These are phyloP conservation scores for Apteryx mantelli DNA, from an alignment of 2,113 vertebrate species.

Conservation along the genomic window DNA sequence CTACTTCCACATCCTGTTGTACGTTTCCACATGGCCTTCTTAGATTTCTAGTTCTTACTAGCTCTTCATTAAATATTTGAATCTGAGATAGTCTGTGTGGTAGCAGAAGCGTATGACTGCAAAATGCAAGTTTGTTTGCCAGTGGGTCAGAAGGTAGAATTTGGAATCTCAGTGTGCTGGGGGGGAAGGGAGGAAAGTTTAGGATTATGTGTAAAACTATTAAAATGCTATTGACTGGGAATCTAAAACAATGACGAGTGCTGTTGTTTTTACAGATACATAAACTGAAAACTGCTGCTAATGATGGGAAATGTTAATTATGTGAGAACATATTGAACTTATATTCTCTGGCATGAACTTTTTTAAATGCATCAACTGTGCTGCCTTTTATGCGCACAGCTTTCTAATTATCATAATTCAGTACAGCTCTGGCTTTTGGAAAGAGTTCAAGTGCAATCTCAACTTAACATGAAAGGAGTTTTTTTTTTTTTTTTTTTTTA, in stretches of 20 bases:
- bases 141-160: slow-evolving; percentile 3
- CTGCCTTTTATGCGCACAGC: slow-evolving; percentile 79
- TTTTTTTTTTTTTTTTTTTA: not conserved
- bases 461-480: slow-evolving; percentile 80
- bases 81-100: not conserved
- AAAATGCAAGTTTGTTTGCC: not conserved
- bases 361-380: slow-evolving; percentile 77
- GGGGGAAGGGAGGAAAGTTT: slow-evolving; percentile 40
- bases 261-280: slow-evolving; percentile 80
- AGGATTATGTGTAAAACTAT: slow-evolving; percentile 65
- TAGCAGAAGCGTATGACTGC: not conserved
- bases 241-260: slow-evolving; percentile 66
- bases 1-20: not conserved
- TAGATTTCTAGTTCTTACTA: not conserved
- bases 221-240: slow-evolving; percentile 65
- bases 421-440: slow-evolving; percentile 79
- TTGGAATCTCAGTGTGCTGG: slow-evolving; percentile 12
- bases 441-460: slow-evolving; percentile 79
- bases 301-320: slow-evolving; percentile 85
- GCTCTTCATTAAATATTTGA: not conserved
- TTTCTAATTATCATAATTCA: slow-evolving; percentile 86
- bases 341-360: slow-evolving; percentile 83
- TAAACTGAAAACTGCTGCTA: slow-evolving; percentile 82
- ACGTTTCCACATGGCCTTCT: not conserved
- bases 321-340: slow-evolving; percentile 85